Conservation (phyloP, 2,888 invertebrate species). For the Linnaemya tessellans region DNA sequence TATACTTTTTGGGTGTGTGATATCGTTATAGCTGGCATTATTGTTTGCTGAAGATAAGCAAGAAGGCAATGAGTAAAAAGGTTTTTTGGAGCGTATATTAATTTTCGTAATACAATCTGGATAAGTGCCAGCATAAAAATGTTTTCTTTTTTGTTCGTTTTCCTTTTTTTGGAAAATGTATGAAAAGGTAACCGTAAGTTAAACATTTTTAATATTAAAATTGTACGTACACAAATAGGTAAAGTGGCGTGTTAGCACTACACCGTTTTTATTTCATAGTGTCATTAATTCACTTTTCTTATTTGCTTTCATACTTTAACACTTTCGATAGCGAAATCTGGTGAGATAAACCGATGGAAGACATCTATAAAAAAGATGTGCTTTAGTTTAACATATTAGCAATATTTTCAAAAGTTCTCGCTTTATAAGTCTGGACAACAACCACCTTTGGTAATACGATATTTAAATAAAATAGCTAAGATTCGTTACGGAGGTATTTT, state of each 20-base stretch:
- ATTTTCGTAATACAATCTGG: slow-evolving; percentile 60
- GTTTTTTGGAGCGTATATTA: slow-evolving; percentile 57
- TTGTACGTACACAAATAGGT: background rate
- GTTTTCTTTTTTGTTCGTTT: no score
- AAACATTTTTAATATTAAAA: slow-evolving; percentile 24
- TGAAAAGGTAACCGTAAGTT: slow-evolving; percentile 2
- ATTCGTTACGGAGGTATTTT: no score
- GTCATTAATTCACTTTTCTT: background rate
- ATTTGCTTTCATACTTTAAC: background rate
- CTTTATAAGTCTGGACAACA: no score
- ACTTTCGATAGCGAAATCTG: background rate
- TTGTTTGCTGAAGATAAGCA: slow-evolving; percentile 64
- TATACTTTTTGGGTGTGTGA: slow-evolving; percentile 38
- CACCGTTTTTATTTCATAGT: background rate
- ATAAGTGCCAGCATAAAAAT: slow-evolving; percentile 54
- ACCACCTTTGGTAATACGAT: no score
- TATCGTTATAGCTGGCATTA: slow-evolving; percentile 59
- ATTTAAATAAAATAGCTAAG: no score
- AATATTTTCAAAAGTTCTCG: no score
- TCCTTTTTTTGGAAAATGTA: background rate
- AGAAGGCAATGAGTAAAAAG: slow-evolving; percentile 33
- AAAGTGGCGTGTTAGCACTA: background rate
- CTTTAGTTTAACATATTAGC: no score
- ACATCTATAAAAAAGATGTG: no score
- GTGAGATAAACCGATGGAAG: background rate